Evolutionary conservation across 2,113 vertebrate species (phyloP), one percentile per base, ranked within the genome.

Genomic region (Rhinoderma darwinii): DNA sequence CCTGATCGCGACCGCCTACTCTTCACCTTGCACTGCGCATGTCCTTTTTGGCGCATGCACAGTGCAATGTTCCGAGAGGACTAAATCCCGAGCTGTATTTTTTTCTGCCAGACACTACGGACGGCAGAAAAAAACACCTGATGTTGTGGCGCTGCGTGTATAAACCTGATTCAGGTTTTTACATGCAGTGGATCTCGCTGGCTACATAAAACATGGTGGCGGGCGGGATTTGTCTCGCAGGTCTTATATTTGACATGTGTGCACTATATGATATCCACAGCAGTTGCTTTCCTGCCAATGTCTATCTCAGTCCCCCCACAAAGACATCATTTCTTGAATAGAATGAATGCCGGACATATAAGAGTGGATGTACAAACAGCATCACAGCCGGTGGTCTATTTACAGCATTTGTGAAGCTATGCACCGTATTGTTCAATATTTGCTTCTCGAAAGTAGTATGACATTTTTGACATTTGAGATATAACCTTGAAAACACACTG

Each of bases 401-500:
- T 10, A 66, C 15, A 66, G 61, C n/a, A 1, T 30, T 66, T 15
- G 12, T 30, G 27, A 35, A 22, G 32, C 30, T 70, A 22, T 39
- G 68, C 14, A 41, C 20, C 2, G 8, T 72, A 72, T 37, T 72
- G 8, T 72, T 75, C 41, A n/a, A 17, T 74, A 75, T 27, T 41
- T 61, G 0, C 39, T 43, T 81, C 78, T 56, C 1, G 2, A 59
- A 75, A 59, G 14, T 25, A 22, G 15, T 44, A 39, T 84, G 68
- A 74, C 32, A 56, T 74, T 56, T 74, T 35, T 27, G 56, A 14
- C 25, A 78, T 86, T 37, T 39, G 47, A 39, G 35, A 30, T 68
- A 86, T 86, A 77, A 86, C 84, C 84, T 86, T 86, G 43, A 70
- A 86, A 86, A 68, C 27, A 22, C 30, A 70, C 35, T n/a, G 37